Conservation (phyloP, 2,797 vertebrate species). For the Galagoides demidoff region DNA sequence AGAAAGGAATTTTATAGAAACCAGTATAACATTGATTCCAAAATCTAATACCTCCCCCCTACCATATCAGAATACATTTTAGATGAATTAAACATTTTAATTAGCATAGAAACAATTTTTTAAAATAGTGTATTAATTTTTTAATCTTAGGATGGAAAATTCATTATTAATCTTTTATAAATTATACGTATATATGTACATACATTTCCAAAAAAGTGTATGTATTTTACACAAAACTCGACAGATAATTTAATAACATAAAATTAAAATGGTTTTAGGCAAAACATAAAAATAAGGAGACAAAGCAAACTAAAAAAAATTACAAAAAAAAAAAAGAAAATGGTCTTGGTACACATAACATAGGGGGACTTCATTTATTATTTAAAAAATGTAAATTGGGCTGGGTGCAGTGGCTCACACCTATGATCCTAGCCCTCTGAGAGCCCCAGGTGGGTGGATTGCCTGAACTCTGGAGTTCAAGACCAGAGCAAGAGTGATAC, state of each 20-base stretch:
- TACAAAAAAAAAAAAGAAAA: not conserved
- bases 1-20: not conserved
- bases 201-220: too few relatives aligned
- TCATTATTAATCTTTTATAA: not conserved
- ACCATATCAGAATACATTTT: not conserved
- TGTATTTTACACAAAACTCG: too few relatives aligned
- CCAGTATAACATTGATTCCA: not conserved
- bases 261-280: not conserved
- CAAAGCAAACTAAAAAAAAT: not conserved
- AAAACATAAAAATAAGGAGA: not conserved
- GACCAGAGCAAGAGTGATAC: too few relatives aligned
- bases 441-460: too few relatives aligned
- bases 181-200: too few relatives aligned
- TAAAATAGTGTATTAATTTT: not conserved
- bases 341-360: not conserved
- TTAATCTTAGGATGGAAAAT: not conserved
- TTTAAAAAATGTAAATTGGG: not conserved
- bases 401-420: too few relatives aligned
- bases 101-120: not conserved
- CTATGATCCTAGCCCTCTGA: too few relatives aligned
- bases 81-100: not conserved
- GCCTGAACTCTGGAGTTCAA: too few relatives aligned
- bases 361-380: not conserved
- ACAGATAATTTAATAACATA: not conserved
- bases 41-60: not conserved